phyloP scores from a whole-genome alignment of 2,888 invertebrate species.

The Agonopterix alstromeriana region DNA sequence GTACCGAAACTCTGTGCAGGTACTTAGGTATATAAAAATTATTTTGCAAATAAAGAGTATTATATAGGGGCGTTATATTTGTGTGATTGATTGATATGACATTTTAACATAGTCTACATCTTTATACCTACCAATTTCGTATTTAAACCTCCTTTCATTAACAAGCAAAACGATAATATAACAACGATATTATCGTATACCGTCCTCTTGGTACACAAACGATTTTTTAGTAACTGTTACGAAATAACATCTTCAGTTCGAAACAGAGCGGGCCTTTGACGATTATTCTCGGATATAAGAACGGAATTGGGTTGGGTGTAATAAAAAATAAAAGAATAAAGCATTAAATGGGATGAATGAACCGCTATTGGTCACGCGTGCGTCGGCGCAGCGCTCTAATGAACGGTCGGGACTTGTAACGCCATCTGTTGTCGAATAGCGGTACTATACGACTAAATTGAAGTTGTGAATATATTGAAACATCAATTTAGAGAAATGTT shows the following conservation, averaged over 20 bases:
- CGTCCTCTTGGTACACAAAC: slow-evolving; percentile 40
- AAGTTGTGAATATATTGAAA: no score
- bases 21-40: no score
- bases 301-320: slow-evolving; percentile 52
- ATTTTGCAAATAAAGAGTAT: no score
- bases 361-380: slow-evolving; percentile 11
- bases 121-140: no score
- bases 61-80: no score
- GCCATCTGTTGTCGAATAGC: slow-evolving; percentile 30
- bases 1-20: no score
- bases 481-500: no score
- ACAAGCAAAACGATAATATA: background rate
- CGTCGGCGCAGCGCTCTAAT: slow-evolving; percentile 5
- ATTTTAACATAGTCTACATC: no score
- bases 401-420: slow-evolving; percentile 32
- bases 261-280: slow-evolving; percentile 48
- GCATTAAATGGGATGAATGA: slow-evolving; percentile 16
- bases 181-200: slow-evolving; percentile 13
- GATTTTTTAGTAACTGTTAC: slow-evolving; percentile 23
- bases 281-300: slow-evolving; percentile 62
- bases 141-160: no score
- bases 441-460: slow-evolving; percentile 12
- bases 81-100: no score
- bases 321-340: slow-evolving; percentile 36
- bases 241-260: slow-evolving; percentile 46